Base-by-base conservation (phyloP, 2,113 vertebrate species). In the Hippoglossus stenolepis region DNA sequence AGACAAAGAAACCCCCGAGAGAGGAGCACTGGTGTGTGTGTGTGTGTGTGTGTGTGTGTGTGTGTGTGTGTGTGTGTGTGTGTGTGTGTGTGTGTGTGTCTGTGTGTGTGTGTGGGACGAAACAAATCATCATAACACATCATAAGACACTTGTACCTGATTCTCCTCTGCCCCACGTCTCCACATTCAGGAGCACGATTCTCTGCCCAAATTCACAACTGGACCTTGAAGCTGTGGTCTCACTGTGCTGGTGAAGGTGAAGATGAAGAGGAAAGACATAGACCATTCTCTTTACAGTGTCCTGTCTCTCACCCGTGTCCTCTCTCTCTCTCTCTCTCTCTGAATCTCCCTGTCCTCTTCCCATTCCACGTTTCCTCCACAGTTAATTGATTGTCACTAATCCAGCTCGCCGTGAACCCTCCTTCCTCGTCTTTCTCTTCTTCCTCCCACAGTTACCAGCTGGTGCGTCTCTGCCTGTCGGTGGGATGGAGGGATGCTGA, bases 321-420 rank as follows among this genome's bases (percentile, higher is more conserved):
- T 28, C 28, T 28, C 28, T 28, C 28, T 31, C 31, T 31, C 31
- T 31, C 35, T 38, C 65, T 59, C 15, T 18, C 58, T 59, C 15
- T 59, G 6, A 18, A 17, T 59, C 31, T 8, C 5, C 31, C 31
- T 31, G 31, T 31, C 31, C 31, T 31, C 31, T 31, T 31, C 31
- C 31, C 6, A 31, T 31, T 7, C 31, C 58, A 21, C 23, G 23
- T 31, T 65, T 47, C 7, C 21, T 59, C 67, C 51, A 47, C 26
- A 45, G 57, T 14, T 64, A 57, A 64, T 58, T 77, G 24, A 70
- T 64, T 31, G 24, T 23, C 23, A 23, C 61, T 65, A 65, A 65
- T 77, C 65, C 45, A 20, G n/a, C 40, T 51, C 15, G 0, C n/a
- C 3, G 45, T 2, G 6, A 53, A 24, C 71, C 15, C 0, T 18